Conservation (phyloP, 2,113 vertebrate genomes). For the Mohoua ochrocephala region DNA sequence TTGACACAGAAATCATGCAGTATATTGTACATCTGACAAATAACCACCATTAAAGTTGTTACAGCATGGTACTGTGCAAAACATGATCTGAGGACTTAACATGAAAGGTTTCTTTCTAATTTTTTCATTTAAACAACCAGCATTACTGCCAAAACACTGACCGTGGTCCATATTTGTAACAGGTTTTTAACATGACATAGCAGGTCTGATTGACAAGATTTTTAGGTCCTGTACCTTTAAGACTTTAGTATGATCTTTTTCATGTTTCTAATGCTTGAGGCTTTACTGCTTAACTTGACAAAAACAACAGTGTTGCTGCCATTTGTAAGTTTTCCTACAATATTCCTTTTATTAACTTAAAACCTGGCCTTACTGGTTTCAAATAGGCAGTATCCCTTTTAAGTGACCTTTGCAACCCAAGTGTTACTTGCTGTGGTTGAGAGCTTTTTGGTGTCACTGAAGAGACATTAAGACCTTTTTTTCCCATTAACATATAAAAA, state of each 20-base stretch:
- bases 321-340: constrained; percentile 79
- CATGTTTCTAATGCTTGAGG: constrained; percentile 75
- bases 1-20: constrained; percentile 2
- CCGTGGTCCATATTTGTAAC: constrained; percentile 79
- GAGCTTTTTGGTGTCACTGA: constrained; percentile 53
- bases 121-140: constrained; percentile 79
- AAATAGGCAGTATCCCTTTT: constrained; percentile 76
- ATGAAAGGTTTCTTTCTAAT: constrained; percentile 62
- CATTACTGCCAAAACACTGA: constrained; percentile 82
- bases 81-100: constrained; percentile 17
- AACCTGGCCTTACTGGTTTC: constrained; percentile 77
- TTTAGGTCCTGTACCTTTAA: constrained; percentile 73
- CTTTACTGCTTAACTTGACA: constrained; percentile 73
- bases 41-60: neutral
- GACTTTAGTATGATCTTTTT: constrained; percentile 77
- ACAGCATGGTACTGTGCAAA: neutral
- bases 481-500: constrained; percentile 39
- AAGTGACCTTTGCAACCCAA: constrained; percentile 82
- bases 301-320: constrained; percentile 70
- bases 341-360: constrained; percentile 74
- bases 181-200: constrained; percentile 79
- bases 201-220: constrained; percentile 71
- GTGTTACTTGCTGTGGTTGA: constrained; percentile 78
- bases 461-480: constrained; percentile 43
- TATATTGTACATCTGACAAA: neutral